Base-by-base conservation (phyloP, 2,113 vertebrate species). In the Dasyornis broadbenti region DNA sequence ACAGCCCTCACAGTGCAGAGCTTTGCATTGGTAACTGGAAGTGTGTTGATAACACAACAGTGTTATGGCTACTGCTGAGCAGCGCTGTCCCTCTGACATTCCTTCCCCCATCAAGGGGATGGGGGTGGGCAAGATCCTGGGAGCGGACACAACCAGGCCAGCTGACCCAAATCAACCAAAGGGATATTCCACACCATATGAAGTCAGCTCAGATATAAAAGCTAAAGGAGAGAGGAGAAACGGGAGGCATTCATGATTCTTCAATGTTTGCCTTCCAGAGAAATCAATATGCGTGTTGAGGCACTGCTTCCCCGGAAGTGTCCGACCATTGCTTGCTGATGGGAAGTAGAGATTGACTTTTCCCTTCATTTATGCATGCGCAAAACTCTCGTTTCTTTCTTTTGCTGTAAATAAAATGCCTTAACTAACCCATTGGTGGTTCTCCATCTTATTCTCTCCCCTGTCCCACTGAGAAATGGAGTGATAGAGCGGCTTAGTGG, bases 281-380 rank as follows among this genome's bases (percentile, higher is more conserved):
- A 56, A 49, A 49, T 24, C 24, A 30, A 5, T 24, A 8, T 35
- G 28, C 11, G 4, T 40, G 10, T 35, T 49, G 42, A 65, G 15
- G 10, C 4, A 24, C 13, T 42, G 2, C 24, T 35, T 65, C 30
- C 23, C 35, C 20, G 17, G n/a, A 26, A 18, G 13, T 13, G 10
- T 18, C 16, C 0, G 0, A 47, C 30, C n/a, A 49, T 16, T 0
- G 1, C 35, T 75, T 66, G 20, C 30, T 42, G 10, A 30, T 13
- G 20, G 19, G 52, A 65, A 20, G 42, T 16, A 65, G 15, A 39
- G 30, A 40, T 6, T n/a, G 24, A n/a, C 20, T 39, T 69, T 73
- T 64, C 12, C 22, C 20, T 73, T 56, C 4, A 3, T 12, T 64
- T 56, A 30, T 10, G 12, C 0, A 0, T 75, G 5, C 24, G 56